phyloP scores from a whole-genome alignment of 2,113 vertebrate species.

The Apodemus sylvaticus region DNA sequence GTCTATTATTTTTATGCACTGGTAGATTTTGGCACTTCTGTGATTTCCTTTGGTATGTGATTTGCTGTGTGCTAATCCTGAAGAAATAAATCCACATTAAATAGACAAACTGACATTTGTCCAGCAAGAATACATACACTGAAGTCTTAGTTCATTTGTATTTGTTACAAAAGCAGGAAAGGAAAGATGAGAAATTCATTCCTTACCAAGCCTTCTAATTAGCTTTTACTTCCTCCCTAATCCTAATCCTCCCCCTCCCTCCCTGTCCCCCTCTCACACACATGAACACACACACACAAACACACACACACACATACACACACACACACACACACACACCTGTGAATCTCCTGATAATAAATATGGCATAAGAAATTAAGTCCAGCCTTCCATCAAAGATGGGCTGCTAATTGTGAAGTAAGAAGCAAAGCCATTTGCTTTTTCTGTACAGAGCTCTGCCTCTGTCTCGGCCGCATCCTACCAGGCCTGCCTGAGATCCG shows the following conservation, averaged over 20 bases:
- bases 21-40: conserved; percentile 55
- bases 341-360: conserved; percentile 86
- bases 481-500: conserved; percentile 90
- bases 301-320: neutral
- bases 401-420: conserved; percentile 89
- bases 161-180: conserved; percentile 26
- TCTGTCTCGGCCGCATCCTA: conserved; percentile 89
- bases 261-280: conserved; percentile 17
- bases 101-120: conserved; percentile 47
- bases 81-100: conserved; percentile 20
- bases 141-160: conserved; percentile 36
- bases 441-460: conserved; percentile 88
- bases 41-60: conserved; percentile 62
- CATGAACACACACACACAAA: neutral
- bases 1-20: conserved; percentile 51
- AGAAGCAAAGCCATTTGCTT: conserved; percentile 87
- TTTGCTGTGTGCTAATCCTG: conserved; percentile 61
- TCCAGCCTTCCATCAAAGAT: conserved; percentile 87
- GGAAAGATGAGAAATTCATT: conserved; percentile 54
- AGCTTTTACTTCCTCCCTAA: conserved; percentile 75
- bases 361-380: conserved; percentile 86
- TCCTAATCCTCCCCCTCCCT: conserved; percentile 45
- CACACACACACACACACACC: conserved; percentile 53
- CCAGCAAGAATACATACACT: neutral
- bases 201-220: conserved; percentile 81